Percentiles rank a stretch among this genome's conserved stretches.
phyloP scores from a whole-genome alignment of 2,797 vertebrate genomes.

The Urosaurus nigricauda region DNA sequence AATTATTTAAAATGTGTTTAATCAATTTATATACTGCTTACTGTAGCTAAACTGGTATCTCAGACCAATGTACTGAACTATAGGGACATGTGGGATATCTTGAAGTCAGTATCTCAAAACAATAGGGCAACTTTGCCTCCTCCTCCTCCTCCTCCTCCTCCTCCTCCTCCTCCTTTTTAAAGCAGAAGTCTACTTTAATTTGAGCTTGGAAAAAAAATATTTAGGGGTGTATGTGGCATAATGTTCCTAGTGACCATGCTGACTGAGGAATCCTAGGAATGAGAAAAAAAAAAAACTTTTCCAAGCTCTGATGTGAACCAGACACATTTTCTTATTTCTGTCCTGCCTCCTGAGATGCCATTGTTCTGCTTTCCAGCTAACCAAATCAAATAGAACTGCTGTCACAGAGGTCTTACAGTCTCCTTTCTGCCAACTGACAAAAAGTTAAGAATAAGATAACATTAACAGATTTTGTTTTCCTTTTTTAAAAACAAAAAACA shows the following conservation, averaged over 20 bases:
- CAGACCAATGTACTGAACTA: not conserved
- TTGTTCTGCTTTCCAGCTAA: not conserved
- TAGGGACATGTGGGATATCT: not conserved
- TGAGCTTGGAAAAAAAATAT: no score
- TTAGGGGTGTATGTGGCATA: no score
- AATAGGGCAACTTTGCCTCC: not conserved
- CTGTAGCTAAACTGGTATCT: not conserved
- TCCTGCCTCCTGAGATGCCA: not conserved
- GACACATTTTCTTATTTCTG: not conserved
- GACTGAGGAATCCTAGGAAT: no score
- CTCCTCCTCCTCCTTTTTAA: not conserved
- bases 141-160: no score
- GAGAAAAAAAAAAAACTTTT: no score
- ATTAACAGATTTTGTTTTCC: conserved; percentile 52
- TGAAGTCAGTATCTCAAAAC: not conserved
- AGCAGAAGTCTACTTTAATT: not conserved
- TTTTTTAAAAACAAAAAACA: conserved; percentile 8
- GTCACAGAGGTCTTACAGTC: fast-evolving
- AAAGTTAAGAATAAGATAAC: not conserved
- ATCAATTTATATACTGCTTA: not conserved
- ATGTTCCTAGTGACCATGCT: no score
- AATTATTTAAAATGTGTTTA: not conserved
- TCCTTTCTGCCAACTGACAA: not conserved
- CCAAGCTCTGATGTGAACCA: not conserved
- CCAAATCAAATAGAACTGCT: not conserved